Base-by-base conservation (phyloP, 1,140 invertebrate genomes). In the Plodia interpunctella region DNA sequence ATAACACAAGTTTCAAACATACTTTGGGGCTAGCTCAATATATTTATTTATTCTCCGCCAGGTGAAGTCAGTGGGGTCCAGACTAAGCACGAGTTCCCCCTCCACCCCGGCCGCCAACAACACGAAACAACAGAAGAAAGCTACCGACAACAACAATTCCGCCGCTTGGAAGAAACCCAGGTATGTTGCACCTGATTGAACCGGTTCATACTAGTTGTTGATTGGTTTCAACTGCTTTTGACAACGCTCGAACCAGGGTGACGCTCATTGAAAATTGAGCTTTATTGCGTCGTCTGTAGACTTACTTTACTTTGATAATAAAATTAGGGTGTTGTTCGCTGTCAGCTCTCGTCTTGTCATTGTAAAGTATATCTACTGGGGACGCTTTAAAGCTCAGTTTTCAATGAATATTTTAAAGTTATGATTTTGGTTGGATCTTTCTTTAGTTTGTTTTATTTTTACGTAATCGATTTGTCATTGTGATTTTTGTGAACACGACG, bases 61-160 rank as follows among this genome's bases (percentile, higher is more conserved):
- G 88, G 83, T 88, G 51, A 90, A 90, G 62, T 88, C 88, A 5
- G 61, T 89, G 60, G 87, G 87, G 0, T 83, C 87, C 5, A 77
- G 88, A 0, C 63, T 89, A 5, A 82, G 76, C 65, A 74, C 63
- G 59, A 76, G 70, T 65, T 64, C 65, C 3, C 51, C 63, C 6
- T 55, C 63, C 15, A 62, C 56, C 17, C 62, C 56, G 17, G 55
- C 57, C 0, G 57, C 61, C 8, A 52, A 19, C 62, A 11, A 53
- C 51, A 17, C 11, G 49, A 61, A 62, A 25, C 30, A 62, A 28
- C 30, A 49, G 15, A 62, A 70, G 57, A 65, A 65, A 55, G 49
- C 49, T n/a, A 9, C 70, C 4, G 82, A 83, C 62, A 87, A 83
- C 69, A 83, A 81, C 65, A 80, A 88, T 66, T 68, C 60, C 9